Evolutionary conservation across 2,113 vertebrate genomes (phyloP).

Genomic region (Rhinichthys klamathensis): DNA sequence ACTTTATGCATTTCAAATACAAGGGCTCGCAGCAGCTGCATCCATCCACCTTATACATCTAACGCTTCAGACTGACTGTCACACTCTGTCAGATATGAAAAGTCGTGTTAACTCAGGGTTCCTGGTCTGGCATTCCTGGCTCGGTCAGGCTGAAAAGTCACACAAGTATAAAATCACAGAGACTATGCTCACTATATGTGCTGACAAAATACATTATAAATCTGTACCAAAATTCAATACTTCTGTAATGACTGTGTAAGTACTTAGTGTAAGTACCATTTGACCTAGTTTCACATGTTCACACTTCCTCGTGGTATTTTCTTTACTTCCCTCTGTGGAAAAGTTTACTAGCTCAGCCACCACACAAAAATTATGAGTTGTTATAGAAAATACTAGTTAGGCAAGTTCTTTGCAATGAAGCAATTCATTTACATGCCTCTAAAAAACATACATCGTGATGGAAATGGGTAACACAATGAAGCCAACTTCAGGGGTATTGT

Average conservation of each 20-base stretch:
- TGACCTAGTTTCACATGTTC: constrained; percentile 6
- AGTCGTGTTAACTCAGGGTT: not conserved
- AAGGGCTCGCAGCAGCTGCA: not conserved
- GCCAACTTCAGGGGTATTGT: not conserved
- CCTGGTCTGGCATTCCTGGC: not conserved
- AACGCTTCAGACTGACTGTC: not conserved
- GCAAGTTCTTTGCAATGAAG: not conserved
- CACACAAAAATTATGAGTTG: not conserved
- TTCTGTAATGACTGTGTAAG: not conserved
- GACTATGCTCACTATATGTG: not conserved
- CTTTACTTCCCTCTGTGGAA: not conserved
- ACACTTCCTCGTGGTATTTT: not conserved
- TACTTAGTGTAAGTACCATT: not conserved
- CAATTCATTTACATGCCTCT: too few relatives aligned
- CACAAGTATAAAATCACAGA: not conserved
- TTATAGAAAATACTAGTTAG: not conserved
- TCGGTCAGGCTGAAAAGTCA: not conserved
- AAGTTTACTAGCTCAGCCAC: not conserved
- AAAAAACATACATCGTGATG: not conserved
- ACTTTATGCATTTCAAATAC: not conserved
- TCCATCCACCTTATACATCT: not conserved
- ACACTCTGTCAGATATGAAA: constrained; percentile 3
- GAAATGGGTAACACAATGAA: not conserved
- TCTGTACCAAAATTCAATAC: not conserved
- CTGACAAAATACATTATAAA: not conserved